Evolutionary conservation across 2,797 vertebrate species (phyloP).

Genomic region (Novumbra hubbsi): DNA sequence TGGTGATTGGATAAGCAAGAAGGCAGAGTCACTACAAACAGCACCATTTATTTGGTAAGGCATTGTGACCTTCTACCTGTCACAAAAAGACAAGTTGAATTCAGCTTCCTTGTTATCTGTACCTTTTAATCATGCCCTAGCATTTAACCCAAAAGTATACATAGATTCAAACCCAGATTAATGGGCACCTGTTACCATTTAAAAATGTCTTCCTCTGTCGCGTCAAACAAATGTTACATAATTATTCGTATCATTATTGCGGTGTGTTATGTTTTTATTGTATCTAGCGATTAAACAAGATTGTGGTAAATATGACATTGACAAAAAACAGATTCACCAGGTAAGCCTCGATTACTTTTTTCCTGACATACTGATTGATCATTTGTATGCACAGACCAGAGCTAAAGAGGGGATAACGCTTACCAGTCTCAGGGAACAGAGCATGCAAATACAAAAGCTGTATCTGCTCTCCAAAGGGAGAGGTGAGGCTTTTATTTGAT

Average conservation of each 20-base stretch:
- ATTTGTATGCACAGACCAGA: background rate
- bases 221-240: background rate
- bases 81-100: background rate
- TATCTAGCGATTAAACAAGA: background rate
- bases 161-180: too few relatives aligned
- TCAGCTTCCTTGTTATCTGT: background rate
- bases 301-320: background rate
- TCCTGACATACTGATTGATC: background rate
- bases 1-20: conserved; percentile 2
- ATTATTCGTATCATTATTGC: background rate
- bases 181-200: background rate
- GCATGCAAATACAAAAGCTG: conserved; percentile 17
- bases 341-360: background rate
- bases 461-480: conserved; percentile 12
- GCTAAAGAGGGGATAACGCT: background rate
- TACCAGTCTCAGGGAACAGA: conserved; percentile 1
- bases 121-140: background rate
- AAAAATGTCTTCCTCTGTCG: background rate
- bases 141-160: background rate
- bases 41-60: background rate
- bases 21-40: background rate
- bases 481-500: background rate
- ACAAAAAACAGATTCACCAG: background rate
- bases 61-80: background rate
- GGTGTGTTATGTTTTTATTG: background rate